phyloP scores from a whole-genome alignment of 2,888 invertebrate species.

The Caenorhabditis wallacei region DNA sequence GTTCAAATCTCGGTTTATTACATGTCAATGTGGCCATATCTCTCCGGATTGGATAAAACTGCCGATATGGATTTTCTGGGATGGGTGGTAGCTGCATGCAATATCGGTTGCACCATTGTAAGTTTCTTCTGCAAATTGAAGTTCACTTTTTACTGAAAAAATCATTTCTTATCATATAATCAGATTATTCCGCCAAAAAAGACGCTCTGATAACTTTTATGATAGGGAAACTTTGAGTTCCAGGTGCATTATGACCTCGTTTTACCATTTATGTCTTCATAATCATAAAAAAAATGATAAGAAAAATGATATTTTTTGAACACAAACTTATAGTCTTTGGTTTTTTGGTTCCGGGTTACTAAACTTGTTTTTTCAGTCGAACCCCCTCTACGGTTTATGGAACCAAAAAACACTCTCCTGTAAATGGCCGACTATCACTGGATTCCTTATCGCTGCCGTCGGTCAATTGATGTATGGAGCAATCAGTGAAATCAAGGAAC shows the following conservation, averaged over 20 bases:
- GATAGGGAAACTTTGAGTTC: not conserved
- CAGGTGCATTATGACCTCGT: constrained; percentile 12
- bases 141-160: not conserved
- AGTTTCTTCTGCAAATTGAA: constrained; percentile 5
- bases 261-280: not conserved
- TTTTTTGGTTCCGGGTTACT: constrained; percentile 8
- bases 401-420: constrained; percentile 69
- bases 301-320: not conserved
- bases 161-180: constrained; percentile 15
- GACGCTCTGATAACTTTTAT: no score
- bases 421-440: constrained; percentile 65
- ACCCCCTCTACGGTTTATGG: constrained; percentile 71
- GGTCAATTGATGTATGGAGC: constrained; percentile 71
- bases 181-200: constrained; percentile 19
- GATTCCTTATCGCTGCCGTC: constrained; percentile 66
- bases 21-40: constrained; percentile 74
- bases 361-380: constrained; percentile 38
- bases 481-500: constrained; percentile 53
- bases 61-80: constrained; percentile 66
- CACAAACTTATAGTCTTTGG: not conserved
- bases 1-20: constrained; percentile 70
- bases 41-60: constrained; percentile 55
- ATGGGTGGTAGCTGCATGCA: constrained; percentile 70
- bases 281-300: not conserved
- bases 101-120: constrained; percentile 66